Conservation (phyloP, 2,113 vertebrate genomes). For the Crypturellus undulatus region DNA sequence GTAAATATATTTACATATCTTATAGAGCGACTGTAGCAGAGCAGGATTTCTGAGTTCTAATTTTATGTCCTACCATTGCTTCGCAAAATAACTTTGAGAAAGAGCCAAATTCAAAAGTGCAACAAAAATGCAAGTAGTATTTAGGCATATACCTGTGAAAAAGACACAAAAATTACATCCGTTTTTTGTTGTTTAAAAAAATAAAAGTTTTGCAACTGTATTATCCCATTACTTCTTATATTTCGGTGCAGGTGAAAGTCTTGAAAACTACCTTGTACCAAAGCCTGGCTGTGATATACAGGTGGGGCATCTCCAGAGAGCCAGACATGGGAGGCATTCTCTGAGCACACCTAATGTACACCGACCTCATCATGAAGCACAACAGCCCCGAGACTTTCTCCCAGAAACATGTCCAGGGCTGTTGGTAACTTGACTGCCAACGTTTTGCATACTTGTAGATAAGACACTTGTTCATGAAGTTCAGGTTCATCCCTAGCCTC, state of each 20-base stretch:
- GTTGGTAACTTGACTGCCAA: not conserved
- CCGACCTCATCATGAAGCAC: not conserved
- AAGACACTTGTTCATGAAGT: not conserved
- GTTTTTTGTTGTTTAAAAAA: not conserved
- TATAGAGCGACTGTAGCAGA: not conserved
- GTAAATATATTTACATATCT: conserved; percentile 53
- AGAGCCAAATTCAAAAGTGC: not conserved
- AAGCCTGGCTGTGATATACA: not conserved
- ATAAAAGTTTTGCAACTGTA: not conserved
- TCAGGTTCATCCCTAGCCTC: not conserved
- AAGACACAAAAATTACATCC: not conserved
- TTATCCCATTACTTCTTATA: not conserved
- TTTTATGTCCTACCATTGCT: not conserved
- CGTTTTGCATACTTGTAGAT: conserved; percentile 4
- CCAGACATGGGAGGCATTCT: not conserved
- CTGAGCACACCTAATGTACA: not conserved
- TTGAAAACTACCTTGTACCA: not conserved
- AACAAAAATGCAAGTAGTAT: not conserved
- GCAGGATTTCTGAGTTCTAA: conserved; percentile 32
- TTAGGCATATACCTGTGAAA: not conserved
- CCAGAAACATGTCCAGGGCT: not conserved
- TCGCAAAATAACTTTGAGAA: conserved; percentile 1
- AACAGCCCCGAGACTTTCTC: not conserved
- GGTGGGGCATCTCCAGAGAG: not conserved
- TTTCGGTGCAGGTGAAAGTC: not conserved